These are phyloP conservation scores for Abramis brama DNA, from an alignment of 2,113 vertebrate species.

Conservation along the genomic window DNA sequence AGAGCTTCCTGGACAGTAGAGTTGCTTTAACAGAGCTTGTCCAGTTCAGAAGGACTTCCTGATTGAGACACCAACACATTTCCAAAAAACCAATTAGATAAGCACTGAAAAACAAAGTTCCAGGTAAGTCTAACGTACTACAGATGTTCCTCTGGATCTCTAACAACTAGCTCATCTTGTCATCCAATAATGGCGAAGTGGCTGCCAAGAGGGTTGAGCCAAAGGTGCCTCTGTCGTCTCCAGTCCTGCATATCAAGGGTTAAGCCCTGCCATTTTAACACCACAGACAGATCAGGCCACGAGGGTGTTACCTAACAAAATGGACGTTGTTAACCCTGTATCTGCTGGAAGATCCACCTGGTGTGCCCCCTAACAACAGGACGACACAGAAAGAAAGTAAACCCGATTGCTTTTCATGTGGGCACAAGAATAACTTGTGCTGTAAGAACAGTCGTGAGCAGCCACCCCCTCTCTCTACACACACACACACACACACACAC, in stretches of 20 bases:
- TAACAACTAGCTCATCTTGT: slow-evolving; percentile 12
- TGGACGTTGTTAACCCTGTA: slow-evolving; percentile 89
- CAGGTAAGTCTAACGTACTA: slow-evolving; percentile 8
- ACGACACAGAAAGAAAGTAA: slow-evolving; percentile 66
- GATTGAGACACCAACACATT: slow-evolving; percentile 13
- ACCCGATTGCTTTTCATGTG: slow-evolving; percentile 57
- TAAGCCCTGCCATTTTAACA: slow-evolving; percentile 92
- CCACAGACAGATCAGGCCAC: slow-evolving; percentile 89
- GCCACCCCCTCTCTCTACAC: slow-evolving; percentile 18
- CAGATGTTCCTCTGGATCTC: slow-evolving; percentile 23
- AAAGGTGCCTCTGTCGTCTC: slow-evolving; percentile 66
- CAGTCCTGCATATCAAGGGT: slow-evolving; percentile 80
- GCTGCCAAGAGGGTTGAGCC: slow-evolving; percentile 58
- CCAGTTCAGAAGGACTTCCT: slow-evolving; percentile 23
- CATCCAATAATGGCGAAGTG: slow-evolving; percentile 26
- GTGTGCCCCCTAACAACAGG: slow-evolving; percentile 72
- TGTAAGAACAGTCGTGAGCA: slow-evolving; percentile 48
- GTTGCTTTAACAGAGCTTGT: background rate
- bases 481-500: slow-evolving; percentile 35
- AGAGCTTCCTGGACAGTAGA: background rate
- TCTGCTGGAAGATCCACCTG: slow-evolving; percentile 76
- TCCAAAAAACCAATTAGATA: background rate
- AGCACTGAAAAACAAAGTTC: background rate
- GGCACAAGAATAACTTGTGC: slow-evolving; percentile 62
- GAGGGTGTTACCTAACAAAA: slow-evolving; percentile 94